phyloP scores from a whole-genome alignment of 2,888 invertebrate species.

The Sericinus montela region DNA sequence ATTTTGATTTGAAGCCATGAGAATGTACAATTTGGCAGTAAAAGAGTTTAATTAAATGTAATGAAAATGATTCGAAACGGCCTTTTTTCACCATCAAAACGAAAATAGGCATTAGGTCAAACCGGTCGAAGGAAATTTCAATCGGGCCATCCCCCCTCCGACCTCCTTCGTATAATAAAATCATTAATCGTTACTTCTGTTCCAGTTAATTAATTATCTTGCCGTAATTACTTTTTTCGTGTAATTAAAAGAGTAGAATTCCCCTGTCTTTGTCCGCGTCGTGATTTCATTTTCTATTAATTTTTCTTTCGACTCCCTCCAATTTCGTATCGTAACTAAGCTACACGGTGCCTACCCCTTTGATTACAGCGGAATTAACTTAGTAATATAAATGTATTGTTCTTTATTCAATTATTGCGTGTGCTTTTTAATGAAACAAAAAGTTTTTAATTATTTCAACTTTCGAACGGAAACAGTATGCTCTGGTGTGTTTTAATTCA shows the following conservation, averaged over 20 bases:
- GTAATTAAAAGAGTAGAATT: constrained; percentile 80
- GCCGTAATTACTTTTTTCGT: constrained; percentile 79
- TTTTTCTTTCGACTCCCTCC: constrained; percentile 82
- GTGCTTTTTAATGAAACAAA: constrained; percentile 29
- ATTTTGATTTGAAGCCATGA: constrained; percentile 18
- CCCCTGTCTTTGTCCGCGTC: constrained; percentile 76
- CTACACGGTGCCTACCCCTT: constrained; percentile 75
- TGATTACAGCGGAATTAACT: constrained; percentile 59
- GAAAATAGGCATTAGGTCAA: constrained; percentile 24
- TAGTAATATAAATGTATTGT: constrained; percentile 73
- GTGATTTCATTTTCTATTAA: constrained; percentile 79
- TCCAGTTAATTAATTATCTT: constrained; percentile 80
- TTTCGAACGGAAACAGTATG: too few species aligned
- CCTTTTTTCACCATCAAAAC: constrained; percentile 31
- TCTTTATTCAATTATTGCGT: constrained; percentile 42
- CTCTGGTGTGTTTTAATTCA: too few species aligned
- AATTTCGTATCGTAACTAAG: constrained; percentile 73
- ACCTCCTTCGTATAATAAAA: constrained; percentile 78
- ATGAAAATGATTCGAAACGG: constrained; percentile 53
- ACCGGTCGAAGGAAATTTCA: constrained; percentile 61
- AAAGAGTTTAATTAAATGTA: constrained; percentile 21
- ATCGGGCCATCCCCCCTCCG: constrained; percentile 62
- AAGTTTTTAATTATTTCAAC: too few species aligned
- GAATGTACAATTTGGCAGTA: constrained; percentile 18
- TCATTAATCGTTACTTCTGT: constrained; percentile 80